Percentiles rank a stretch among this genome's conserved stretches.
Conservation (phyloP, 2,888 invertebrate genomes). For the Dastarcus helophoroides region DNA sequence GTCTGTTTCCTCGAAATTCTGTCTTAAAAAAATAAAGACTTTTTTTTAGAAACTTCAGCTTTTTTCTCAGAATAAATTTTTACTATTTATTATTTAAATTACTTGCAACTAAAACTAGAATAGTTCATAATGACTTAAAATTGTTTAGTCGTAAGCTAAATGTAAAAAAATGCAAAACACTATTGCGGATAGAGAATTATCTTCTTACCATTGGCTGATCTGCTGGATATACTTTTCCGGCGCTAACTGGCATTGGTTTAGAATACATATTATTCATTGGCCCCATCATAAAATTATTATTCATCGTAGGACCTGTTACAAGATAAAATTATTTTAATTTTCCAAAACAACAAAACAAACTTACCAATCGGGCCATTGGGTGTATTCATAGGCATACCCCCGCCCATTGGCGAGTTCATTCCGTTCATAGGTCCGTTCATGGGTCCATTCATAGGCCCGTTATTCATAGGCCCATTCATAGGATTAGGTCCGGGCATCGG, state of each 20-base stretch:
- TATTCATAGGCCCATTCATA: constrained; percentile 22
- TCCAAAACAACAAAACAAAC: constrained; percentile 4
- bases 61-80: too few species aligned
- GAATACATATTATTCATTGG: constrained; percentile 50
- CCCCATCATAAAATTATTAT: constrained; percentile 37
- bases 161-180: too few species aligned
- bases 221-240: constrained; percentile 86
- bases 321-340: constrained; percentile 7
- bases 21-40: too few species aligned
- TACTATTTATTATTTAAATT: too few species aligned
- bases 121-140: too few species aligned
- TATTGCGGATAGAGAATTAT: constrained; percentile 1
- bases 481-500: constrained; percentile 51
- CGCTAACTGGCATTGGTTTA: constrained; percentile 85
- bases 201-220: constrained; percentile 77
- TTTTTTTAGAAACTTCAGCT: too few species aligned
- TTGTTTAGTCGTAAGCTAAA: too few species aligned
- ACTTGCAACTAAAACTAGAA: too few species aligned
- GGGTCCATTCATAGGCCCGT: constrained; percentile 24
- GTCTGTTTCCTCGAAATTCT: too few species aligned
- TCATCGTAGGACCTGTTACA: constrained; percentile 35
- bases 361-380: constrained; percentile 28
- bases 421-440: constrained; percentile 21
- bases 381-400: constrained; percentile 20
- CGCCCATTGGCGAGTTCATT: constrained; percentile 17